A percentile compares a stretch with the other conserved stretches of the same genome.
These are phyloP conservation scores for Psettodes erumei DNA, from an alignment of 2,113 vertebrate species.

Conservation along the genomic window DNA sequence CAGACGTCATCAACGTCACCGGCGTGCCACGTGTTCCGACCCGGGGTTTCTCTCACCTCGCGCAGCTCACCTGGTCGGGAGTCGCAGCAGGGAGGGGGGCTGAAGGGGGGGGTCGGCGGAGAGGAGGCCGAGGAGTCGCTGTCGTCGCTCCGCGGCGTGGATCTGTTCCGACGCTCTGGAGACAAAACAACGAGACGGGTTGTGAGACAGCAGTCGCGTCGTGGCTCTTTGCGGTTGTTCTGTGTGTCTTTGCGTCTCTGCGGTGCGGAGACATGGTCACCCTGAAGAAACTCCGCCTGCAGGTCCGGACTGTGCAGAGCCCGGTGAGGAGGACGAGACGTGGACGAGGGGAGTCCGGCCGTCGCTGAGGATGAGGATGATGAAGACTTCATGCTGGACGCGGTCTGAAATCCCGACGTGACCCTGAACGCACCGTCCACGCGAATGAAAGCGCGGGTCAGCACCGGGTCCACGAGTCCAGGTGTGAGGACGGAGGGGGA, in stretches of 20 bases:
- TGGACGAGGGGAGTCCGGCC: not conserved
- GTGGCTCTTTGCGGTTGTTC: not conserved
- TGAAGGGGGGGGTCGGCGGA: not conserved
- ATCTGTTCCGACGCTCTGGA: slow-evolving; percentile 38
- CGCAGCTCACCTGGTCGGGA: slow-evolving; percentile 19
- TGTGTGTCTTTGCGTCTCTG: not conserved
- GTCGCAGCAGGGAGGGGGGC: not conserved
- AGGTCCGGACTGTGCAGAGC: slow-evolving; percentile 48
- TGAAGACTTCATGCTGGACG: not conserved
- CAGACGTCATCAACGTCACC: not conserved
- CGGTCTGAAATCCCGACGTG: not conserved
- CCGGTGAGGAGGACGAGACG: not conserved
- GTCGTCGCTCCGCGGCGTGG: not conserved
- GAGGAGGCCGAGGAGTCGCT: not conserved
- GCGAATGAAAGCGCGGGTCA: not conserved
- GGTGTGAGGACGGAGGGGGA: too few species aligned
- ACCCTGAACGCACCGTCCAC: not conserved
- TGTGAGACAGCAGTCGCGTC: not conserved
- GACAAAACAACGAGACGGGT: slow-evolving; percentile 7
- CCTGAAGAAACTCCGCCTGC: slow-evolving; percentile 52
- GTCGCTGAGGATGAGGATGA: not conserved
- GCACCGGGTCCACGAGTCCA: not conserved
- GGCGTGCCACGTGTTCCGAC: too few species aligned
- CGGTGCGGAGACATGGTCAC: not conserved
- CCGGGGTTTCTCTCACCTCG: not conserved